Base-by-base conservation (phyloP, 2,113 vertebrate species). In the Hirundichthys speculiger region DNA sequence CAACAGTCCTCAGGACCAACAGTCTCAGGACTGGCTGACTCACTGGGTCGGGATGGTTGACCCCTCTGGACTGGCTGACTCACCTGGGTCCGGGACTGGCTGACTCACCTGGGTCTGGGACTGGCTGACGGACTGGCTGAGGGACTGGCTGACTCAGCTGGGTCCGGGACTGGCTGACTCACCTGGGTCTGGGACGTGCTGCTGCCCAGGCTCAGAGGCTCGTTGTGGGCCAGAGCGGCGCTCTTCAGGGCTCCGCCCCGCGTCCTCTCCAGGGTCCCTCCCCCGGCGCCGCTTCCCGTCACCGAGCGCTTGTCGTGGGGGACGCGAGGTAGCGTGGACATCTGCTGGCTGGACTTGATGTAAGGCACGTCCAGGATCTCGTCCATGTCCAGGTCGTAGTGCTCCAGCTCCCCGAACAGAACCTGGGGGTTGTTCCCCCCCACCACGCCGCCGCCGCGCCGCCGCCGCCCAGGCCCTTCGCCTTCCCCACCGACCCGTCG, bases 351-450 rank as follows among this genome's bases (percentile, higher is more conserved):
- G 83, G 96, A 95, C 86, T 99, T 99, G 85, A 99, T 98, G 38
- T 97, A 99, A 82, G 98, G 97, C 91, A 99, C 98, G 25, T 98
- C 98, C 88, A 99, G 93, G 89, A 99, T 99, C 92, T 99, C 98
- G 78, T 99, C 98, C 98, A 99, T 98, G 90, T 99, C 97, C 59
- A 99, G 92, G 66, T 99, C 98, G 48, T 99, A 99, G 77, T 99
- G 98, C 64, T 99, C 98, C 87, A 98, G 90, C 67, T 99, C 97
- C 0, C 96, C 98, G 46, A 94, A 92, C 16, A 95, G 76, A 19
- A 88, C 72, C 58, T 77, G 82, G 0, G 80, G 57, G 74, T 71
- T 68, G 75, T 3, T 59, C 13, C 66, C 66, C 7, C 80, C 79
- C 0, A 39, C 60, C 1, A 38, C 50, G 1, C 69, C 49, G 12